Evolutionary conservation across 2,888 invertebrate species (phyloP).

Genomic region (Yponomeuta plumbellus): DNA sequence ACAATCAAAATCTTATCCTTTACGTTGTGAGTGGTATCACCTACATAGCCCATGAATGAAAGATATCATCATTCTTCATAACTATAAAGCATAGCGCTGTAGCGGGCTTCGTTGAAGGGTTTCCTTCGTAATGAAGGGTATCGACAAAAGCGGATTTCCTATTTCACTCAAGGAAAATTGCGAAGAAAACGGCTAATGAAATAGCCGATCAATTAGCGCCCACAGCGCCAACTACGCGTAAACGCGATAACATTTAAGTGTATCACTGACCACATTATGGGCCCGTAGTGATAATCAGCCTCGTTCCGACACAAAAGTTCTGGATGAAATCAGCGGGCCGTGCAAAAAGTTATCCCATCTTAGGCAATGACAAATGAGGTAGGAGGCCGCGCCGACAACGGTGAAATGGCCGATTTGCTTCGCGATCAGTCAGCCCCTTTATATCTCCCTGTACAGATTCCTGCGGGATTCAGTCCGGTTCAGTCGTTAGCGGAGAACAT

Average conservation of each 20-base stretch:
- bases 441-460: conserved; percentile 26
- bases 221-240: conserved; percentile 9
- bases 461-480: conserved; percentile 34
- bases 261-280: conserved; percentile 43
- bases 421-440: conserved; percentile 46
- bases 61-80: no score
- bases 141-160: no score
- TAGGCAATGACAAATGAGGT: conserved; percentile 68
- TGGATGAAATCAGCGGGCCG: conserved; percentile 61
- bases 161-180: neutral
- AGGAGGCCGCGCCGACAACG: conserved; percentile 44
- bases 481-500: conserved; percentile 33
- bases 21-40: no score
- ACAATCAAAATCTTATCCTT: no score
- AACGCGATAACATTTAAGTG: conserved; percentile 14
- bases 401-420: conserved; percentile 61
- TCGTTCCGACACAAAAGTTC: conserved; percentile 60
- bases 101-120: no score
- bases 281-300: conserved; percentile 47
- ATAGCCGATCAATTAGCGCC: conserved; percentile 3
- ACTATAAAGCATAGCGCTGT: no score
- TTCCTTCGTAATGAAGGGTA: no score
- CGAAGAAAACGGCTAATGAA: neutral
- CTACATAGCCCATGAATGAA: no score
- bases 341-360: conserved; percentile 69